Conservation (phyloP, 2,113 vertebrate genomes). For the Sinocyclocheilus maitianheensis region DNA sequence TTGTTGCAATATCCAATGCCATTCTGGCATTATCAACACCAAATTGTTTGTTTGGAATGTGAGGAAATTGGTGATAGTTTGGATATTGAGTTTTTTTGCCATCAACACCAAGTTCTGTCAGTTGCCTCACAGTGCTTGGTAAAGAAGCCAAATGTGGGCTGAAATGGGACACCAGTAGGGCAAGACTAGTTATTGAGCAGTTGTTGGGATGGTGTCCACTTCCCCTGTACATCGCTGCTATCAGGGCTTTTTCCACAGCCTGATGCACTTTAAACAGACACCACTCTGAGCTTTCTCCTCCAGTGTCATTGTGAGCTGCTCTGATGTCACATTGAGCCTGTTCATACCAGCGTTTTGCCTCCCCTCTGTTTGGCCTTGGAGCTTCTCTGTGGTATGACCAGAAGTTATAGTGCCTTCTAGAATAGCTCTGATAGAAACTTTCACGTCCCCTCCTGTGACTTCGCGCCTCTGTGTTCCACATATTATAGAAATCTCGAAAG, state of each 20-base stretch:
- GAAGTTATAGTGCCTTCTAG: slow-evolving; percentile 67
- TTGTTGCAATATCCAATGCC: slow-evolving; percentile 65
- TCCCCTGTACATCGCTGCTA: slow-evolving; percentile 69
- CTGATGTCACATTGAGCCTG: slow-evolving; percentile 78
- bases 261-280: slow-evolving; percentile 80
- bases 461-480: slow-evolving; percentile 75
- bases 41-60: slow-evolving; percentile 74
- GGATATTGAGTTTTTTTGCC: slow-evolving; percentile 80
- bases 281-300: slow-evolving; percentile 73
- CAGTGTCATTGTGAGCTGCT: slow-evolving; percentile 68
- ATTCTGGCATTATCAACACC: slow-evolving; percentile 57
- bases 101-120: slow-evolving; percentile 71
- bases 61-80: slow-evolving; percentile 66
- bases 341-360: slow-evolving; percentile 76
- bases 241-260: slow-evolving; percentile 78
- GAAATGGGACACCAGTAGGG: slow-evolving; percentile 61
- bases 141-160: slow-evolving; percentile 61
- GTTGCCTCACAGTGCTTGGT: slow-evolving; percentile 57
- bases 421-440: slow-evolving; percentile 50
- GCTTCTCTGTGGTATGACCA: slow-evolving; percentile 64
- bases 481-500: slow-evolving; percentile 62
- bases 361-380: slow-evolving; percentile 65
- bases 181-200: slow-evolving; percentile 64
- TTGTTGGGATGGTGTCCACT: slow-evolving; percentile 52
- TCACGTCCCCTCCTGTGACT: slow-evolving; percentile 66